Percentiles rank a stretch among this genome's conserved stretches.
phyloP scores from a whole-genome alignment of 2,113 vertebrate genomes.

The cattle (Bos taurus) region DNA sequence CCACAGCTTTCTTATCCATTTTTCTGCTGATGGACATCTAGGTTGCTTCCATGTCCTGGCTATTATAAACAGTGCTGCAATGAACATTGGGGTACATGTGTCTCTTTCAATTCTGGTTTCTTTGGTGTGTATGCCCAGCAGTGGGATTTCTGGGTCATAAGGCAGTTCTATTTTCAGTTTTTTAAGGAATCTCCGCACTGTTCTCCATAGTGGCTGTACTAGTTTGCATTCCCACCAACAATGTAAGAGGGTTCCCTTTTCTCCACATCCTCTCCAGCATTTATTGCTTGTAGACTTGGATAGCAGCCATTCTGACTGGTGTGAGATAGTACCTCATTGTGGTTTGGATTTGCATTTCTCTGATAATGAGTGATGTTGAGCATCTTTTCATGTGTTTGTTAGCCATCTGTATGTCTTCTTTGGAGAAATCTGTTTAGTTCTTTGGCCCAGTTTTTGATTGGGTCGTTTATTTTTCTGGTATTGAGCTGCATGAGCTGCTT shows the following conservation, averaged over 20 bases:
- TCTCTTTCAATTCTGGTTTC: neutral
- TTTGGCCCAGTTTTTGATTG: neutral
- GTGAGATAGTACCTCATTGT: neutral
- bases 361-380: neutral
- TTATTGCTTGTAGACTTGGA: neutral
- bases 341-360: neutral
- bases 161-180: neutral
- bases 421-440: neutral
- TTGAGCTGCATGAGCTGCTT: neutral
- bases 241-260: neutral
- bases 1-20: neutral
- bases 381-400: neutral
- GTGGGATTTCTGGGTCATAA: neutral
- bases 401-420: neutral
- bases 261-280: neutral
- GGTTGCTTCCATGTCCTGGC: neutral
- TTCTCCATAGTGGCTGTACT: neutral
- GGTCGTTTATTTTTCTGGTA: neutral
- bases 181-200: neutral
- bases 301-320: neutral
- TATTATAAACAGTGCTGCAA: neutral
- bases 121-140: neutral
- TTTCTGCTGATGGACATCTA: neutral
- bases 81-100: neutral
- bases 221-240: neutral